These are phyloP conservation scores for Atherix ibis DNA, from an alignment of 2,888 invertebrate species.

Conservation along the genomic window DNA sequence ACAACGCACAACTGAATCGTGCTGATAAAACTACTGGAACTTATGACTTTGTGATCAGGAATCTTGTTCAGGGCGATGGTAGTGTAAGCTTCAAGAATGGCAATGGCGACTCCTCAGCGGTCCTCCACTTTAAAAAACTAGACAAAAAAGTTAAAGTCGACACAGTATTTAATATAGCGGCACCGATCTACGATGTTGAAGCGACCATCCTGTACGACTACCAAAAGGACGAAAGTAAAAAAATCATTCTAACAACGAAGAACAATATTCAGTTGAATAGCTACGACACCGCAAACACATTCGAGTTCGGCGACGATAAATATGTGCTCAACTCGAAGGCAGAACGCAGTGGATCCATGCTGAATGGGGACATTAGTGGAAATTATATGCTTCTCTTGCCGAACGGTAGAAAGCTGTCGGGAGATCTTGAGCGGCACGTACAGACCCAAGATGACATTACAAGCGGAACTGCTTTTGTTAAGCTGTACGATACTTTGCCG, in stretches of 20 bases:
- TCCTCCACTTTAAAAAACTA: conserved; percentile 29
- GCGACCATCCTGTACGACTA: conserved; percentile 50
- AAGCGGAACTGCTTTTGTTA: conserved; percentile 34
- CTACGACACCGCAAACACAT: conserved; percentile 44
- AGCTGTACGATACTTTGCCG: conserved; percentile 28
- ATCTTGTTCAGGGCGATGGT: conserved; percentile 44
- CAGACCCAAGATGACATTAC: conserved; percentile 32
- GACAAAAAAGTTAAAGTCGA: conserved; percentile 45
- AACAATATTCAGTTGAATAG: conserved; percentile 19
- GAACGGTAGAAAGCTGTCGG: conserved; percentile 26
- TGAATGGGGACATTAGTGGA: conserved; percentile 20
- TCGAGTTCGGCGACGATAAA: conserved; percentile 36
- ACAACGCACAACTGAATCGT: conserved; percentile 22
- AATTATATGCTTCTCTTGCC: conserved; percentile 18
- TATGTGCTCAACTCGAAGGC: conserved; percentile 23
- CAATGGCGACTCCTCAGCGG: conserved; percentile 39
- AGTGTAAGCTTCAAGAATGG: conserved; percentile 43
- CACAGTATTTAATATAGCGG: conserved; percentile 43
- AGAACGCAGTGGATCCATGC: background rate
- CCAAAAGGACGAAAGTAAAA: conserved; percentile 46
- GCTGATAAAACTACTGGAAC: conserved; percentile 31
- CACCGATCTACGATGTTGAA: conserved; percentile 43
- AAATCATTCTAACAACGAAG: conserved; percentile 2
- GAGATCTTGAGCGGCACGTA: conserved; percentile 27
- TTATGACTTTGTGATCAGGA: conserved; percentile 43